Percentiles rank a stretch among this genome's conserved stretches.
Conservation (phyloP, 2,113 vertebrate species). For the Chamaea fasciata region DNA sequence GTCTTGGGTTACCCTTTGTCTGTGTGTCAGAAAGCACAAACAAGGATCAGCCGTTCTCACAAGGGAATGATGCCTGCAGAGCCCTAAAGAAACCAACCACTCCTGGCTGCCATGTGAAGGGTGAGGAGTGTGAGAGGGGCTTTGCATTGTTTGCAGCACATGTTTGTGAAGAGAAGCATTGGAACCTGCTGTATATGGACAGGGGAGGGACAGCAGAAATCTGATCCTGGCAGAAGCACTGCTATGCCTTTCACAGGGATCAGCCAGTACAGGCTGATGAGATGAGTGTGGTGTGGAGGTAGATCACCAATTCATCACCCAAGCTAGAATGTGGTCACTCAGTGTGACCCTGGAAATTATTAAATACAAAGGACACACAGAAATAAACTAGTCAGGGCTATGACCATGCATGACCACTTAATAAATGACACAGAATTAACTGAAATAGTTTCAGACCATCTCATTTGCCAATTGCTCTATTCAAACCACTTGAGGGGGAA, state of each 20-base stretch:
- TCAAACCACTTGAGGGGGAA: not conserved
- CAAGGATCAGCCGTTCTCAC: rapidly evolving
- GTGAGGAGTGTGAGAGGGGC: not conserved
- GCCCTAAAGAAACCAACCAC: not conserved
- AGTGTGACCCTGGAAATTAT: not conserved
- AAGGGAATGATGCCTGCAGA: not conserved
- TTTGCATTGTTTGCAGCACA: not conserved
- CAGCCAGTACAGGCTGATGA: not conserved
- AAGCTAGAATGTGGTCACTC: not conserved
- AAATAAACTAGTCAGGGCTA: not conserved
- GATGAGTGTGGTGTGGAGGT: not conserved
- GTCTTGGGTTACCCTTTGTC: not conserved
- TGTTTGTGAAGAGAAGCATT: not conserved
- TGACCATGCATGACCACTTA: not conserved
- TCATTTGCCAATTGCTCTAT: not conserved
- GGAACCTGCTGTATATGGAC: not conserved
- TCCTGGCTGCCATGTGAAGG: not conserved
- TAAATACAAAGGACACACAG: not conserved
- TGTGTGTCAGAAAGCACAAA: not conserved
- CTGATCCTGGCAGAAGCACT: not conserved
- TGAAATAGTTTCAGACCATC: not conserved
- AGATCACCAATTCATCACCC: not conserved
- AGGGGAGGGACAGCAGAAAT: not conserved
- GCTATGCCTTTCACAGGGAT: not conserved
- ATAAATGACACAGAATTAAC: not conserved